A percentile compares a stretch with the other conserved stretches of the same genome.
Evolutionary conservation across 2,797 vertebrate genomes (phyloP).

Genomic region (Xiphophorus birchmanni): DNA sequence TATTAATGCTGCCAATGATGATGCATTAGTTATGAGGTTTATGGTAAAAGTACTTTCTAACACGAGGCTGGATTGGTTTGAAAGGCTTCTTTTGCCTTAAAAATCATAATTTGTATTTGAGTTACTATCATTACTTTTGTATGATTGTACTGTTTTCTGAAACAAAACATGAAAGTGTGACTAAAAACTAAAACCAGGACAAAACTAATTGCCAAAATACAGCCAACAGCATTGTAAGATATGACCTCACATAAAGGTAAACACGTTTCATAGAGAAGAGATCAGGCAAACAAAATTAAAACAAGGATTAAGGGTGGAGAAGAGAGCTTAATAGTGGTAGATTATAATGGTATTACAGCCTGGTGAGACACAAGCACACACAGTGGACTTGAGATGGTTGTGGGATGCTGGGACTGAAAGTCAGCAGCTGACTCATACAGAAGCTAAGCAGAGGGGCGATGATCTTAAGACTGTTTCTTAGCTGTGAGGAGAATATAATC

Average conservation of each 20-base stretch:
- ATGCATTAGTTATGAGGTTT: background rate
- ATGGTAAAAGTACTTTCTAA: background rate
- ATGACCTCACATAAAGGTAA: conserved; percentile 13
- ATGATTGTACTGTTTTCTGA: background rate
- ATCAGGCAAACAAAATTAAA: conserved; percentile 51
- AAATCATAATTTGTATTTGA: background rate
- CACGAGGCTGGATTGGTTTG: background rate
- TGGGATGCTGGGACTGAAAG: conserved; percentile 53
- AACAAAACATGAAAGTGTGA: background rate
- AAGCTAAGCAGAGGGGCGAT: conserved; percentile 39
- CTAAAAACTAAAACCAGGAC: background rate
- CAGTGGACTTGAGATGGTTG: conserved; percentile 45
- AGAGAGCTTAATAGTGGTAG: conserved; percentile 46
- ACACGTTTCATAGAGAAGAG: conserved; percentile 15
- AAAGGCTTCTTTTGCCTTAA: background rate
- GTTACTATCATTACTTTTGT: background rate
- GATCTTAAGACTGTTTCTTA: conserved; percentile 50
- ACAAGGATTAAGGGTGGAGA: conserved; percentile 42
- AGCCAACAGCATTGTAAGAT: background rate
- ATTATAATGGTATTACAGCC: conserved; percentile 64
- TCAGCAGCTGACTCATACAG: conserved; percentile 56
- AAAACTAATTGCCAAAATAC: background rate
- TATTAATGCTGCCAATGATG: background rate
- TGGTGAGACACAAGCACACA: conserved; percentile 44
- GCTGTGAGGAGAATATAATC: conserved; percentile 21